phyloP scores from a whole-genome alignment of 1,140 invertebrate genomes.

The Drosophila leontia region DNA sequence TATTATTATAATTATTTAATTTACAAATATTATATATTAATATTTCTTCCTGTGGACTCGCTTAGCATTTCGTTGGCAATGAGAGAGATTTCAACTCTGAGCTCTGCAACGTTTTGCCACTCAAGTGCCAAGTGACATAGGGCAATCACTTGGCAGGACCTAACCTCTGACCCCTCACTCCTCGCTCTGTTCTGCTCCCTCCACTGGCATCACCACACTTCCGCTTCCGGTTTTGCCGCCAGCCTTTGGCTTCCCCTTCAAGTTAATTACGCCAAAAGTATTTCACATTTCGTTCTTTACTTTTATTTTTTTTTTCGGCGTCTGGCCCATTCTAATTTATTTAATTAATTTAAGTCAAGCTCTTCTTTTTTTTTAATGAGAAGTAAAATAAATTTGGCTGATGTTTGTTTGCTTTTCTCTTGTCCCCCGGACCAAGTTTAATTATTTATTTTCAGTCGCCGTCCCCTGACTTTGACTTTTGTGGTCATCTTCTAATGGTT shows the following conservation, averaged over 20 bases:
- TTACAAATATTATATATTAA: background rate
- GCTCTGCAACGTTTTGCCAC: slow-evolving; percentile 24
- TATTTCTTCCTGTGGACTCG: background rate
- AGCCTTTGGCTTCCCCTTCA: slow-evolving; percentile 11
- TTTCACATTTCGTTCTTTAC: slow-evolving; percentile 56
- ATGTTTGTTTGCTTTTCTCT: slow-evolving; percentile 35
- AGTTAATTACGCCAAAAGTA: slow-evolving; percentile 70
- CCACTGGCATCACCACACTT: background rate
- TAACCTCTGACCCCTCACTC: slow-evolving; percentile 14
- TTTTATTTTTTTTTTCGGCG: slow-evolving; percentile 46
- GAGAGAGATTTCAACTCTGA: slow-evolving; percentile 12
- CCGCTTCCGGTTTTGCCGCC: slow-evolving; percentile 9
- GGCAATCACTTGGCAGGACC: slow-evolving; percentile 65
- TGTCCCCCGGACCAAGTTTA: slow-evolving; percentile 35
- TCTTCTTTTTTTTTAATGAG: slow-evolving; percentile 29
- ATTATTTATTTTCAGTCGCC: slow-evolving; percentile 43
- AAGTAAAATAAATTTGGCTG: slow-evolving; percentile 48
- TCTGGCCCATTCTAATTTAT: slow-evolving; percentile 74
- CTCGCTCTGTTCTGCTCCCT: background rate
- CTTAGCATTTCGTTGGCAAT: slow-evolving; percentile 8
- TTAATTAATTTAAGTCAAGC: slow-evolving; percentile 60
- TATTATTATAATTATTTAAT: background rate
- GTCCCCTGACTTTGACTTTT: background rate
- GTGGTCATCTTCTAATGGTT: slow-evolving; percentile 31
- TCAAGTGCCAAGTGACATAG: slow-evolving; percentile 71